phyloP scores from a whole-genome alignment of 2,797 vertebrate genomes.

The Microcaecilia unicolor region DNA sequence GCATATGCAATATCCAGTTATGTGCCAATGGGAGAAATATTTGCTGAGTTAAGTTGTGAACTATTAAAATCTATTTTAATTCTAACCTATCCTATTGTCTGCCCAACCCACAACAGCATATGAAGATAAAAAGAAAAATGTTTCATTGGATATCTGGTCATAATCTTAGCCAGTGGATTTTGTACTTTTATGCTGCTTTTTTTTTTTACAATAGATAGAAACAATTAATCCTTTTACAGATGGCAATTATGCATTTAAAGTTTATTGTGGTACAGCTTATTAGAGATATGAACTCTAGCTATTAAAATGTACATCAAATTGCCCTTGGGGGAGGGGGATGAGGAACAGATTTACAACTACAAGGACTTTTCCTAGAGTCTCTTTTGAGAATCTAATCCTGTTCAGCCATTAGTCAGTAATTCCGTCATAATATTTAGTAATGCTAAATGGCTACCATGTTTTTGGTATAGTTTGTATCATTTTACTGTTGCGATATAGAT shows the following conservation, averaged over 20 bases:
- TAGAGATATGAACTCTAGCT: conserved; percentile 47
- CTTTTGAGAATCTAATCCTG: conserved; percentile 21
- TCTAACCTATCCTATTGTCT: conserved; percentile 2
- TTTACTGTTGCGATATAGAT: conserved; percentile 13
- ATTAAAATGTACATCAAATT: conserved; percentile 42
- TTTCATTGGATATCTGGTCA: conserved; percentile 32
- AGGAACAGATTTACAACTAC: conserved; percentile 24
- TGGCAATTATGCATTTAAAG: conserved; percentile 38
- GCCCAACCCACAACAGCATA: background rate
- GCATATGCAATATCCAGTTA: too few species aligned
- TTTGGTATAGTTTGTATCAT: conserved; percentile 14
- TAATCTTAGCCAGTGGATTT: conserved; percentile 48
- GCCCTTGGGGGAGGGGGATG: conserved; percentile 51
- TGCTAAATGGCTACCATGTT: conserved; percentile 14
- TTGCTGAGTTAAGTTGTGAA: too few species aligned
- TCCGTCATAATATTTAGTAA: conserved; percentile 8
- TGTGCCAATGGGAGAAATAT: too few species aligned
- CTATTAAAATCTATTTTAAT: too few species aligned
- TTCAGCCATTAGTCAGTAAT: conserved; percentile 17
- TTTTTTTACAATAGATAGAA: conserved; percentile 47
- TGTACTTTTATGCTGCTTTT: conserved; percentile 57
- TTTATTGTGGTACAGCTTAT: conserved; percentile 48
- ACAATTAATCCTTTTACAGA: conserved; percentile 60
- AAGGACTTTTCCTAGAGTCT: conserved; percentile 15
- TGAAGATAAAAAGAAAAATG: conserved; percentile 17